These are phyloP conservation scores for Sebastolobus alascanus DNA, from an alignment of 2,797 vertebrate species.

Conservation along the genomic window DNA sequence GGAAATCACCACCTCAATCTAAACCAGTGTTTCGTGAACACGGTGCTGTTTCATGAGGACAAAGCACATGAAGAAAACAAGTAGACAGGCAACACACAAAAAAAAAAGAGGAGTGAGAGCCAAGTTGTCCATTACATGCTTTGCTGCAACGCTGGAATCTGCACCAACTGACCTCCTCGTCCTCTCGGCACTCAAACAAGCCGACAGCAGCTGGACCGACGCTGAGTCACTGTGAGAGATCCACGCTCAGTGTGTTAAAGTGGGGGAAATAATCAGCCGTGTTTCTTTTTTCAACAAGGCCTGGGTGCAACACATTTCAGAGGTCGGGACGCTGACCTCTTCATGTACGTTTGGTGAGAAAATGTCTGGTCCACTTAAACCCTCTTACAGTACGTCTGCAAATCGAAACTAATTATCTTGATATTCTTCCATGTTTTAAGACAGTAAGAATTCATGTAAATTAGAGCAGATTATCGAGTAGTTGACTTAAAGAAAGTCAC, in stretches of 20 bases:
- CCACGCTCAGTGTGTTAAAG: background rate
- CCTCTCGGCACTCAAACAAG: constrained; percentile 1
- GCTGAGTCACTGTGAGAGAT: background rate
- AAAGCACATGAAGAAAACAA: constrained; percentile 13
- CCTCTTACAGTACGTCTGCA: background rate
- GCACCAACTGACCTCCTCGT: constrained; percentile 64
- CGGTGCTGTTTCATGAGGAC: background rate
- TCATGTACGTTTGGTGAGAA: background rate
- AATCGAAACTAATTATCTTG: background rate
- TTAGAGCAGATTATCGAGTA: background rate
- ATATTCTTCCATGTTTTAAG: background rate
- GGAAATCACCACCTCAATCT: background rate
- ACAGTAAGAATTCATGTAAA: background rate
- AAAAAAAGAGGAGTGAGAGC: constrained; percentile 28
- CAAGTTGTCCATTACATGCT: constrained; percentile 79
- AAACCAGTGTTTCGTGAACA: background rate
- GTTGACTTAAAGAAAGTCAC: background rate
- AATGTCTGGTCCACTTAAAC: background rate
- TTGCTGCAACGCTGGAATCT: constrained; percentile 78
- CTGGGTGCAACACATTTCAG: background rate
- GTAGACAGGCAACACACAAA: constrained; percentile 4
- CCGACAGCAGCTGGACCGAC: constrained; percentile 19
- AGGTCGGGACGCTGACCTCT: too few species aligned
- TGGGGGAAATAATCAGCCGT: background rate
- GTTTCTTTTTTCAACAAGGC: background rate